These are phyloP conservation scores for Furcifer pardalis DNA, from an alignment of 2,797 vertebrate species.

Conservation along the genomic window DNA sequence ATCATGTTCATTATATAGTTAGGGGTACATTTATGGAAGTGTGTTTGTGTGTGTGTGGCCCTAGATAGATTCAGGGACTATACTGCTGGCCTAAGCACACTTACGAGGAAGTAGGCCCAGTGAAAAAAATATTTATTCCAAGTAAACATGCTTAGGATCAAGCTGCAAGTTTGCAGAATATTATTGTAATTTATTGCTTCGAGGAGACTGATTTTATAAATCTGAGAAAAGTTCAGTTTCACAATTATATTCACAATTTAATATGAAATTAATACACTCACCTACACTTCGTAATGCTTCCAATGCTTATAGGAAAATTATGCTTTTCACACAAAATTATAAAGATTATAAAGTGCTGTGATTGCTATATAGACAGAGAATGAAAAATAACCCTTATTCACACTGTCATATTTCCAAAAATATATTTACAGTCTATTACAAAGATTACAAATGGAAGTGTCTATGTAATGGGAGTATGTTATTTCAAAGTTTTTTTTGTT, in stretches of 20 bases:
- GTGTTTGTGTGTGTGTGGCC: neutral
- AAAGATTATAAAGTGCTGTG: slow-evolving; percentile 81
- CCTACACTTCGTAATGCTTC: slow-evolving; percentile 74
- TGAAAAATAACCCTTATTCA: slow-evolving; percentile 87
- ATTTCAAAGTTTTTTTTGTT: slow-evolving; percentile 82
- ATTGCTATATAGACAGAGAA: slow-evolving; percentile 81
- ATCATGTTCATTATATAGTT: neutral
- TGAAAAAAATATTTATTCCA: neutral
- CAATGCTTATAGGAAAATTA: slow-evolving; percentile 74
- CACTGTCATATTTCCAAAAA: slow-evolving; percentile 99
- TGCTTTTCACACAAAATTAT: slow-evolving; percentile 72
- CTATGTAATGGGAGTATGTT: slow-evolving; percentile 90
- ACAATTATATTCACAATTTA: slow-evolving; percentile 73
- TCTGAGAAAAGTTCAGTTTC: slow-evolving; percentile 54
- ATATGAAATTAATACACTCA: slow-evolving; percentile 74
- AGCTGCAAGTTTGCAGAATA: neutral
- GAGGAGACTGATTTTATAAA: slow-evolving; percentile 3
- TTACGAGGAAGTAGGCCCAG: neutral
- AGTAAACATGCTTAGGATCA: neutral
- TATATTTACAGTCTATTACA: slow-evolving; percentile 99
- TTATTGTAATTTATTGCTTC: neutral
- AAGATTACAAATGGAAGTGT: slow-evolving; percentile 99
- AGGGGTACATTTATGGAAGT: neutral
- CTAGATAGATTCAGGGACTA: neutral
- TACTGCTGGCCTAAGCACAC: neutral